These are phyloP conservation scores for Campoplex nolae DNA, from an alignment of 2,888 invertebrate species.

Conservation along the genomic window DNA sequence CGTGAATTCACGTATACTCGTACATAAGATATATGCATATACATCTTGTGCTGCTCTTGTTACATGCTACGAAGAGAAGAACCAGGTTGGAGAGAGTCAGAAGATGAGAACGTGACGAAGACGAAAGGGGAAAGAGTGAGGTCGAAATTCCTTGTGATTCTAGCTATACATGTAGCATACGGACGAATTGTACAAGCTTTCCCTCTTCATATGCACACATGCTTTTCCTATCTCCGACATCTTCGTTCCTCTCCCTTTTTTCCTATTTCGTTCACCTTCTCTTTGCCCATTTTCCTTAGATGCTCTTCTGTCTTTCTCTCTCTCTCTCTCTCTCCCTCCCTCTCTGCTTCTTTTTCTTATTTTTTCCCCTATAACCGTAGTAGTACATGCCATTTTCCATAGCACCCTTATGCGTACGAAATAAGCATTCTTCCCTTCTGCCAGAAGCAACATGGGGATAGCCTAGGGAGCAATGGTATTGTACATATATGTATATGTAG, in stretches of 20 bases:
- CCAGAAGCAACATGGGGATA: constrained; percentile 38
- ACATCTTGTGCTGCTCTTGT: constrained; percentile 25
- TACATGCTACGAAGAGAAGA: constrained; percentile 40
- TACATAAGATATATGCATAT: constrained; percentile 25
- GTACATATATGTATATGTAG: constrained; percentile 1
- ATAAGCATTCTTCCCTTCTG: constrained; percentile 39
- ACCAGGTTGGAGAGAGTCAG: constrained; percentile 36
- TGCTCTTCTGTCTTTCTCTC: constrained; percentile 15
- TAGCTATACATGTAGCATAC: constrained; percentile 49
- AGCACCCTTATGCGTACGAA: constrained; percentile 47
- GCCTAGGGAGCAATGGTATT: neutral
- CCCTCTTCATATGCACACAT: constrained; percentile 25
- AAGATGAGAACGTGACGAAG: constrained; percentile 56
- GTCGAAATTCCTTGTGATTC: constrained; percentile 58
- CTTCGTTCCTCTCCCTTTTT: constrained; percentile 36
- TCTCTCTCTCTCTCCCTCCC: neutral
- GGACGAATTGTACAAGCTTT: constrained; percentile 46
- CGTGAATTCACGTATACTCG: neutral
- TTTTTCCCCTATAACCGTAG: neutral
- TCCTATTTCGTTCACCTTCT: constrained; percentile 46
- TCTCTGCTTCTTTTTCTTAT: constrained; percentile 8
- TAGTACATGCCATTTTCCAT: constrained; percentile 37
- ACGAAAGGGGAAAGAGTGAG: constrained; percentile 34
- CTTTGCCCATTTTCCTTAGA: constrained; percentile 46
- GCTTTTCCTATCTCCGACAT: constrained; percentile 52